Evolutionary conservation across 2,888 invertebrate species (phyloP).

Genomic region (Parnassius glacialis): DNA sequence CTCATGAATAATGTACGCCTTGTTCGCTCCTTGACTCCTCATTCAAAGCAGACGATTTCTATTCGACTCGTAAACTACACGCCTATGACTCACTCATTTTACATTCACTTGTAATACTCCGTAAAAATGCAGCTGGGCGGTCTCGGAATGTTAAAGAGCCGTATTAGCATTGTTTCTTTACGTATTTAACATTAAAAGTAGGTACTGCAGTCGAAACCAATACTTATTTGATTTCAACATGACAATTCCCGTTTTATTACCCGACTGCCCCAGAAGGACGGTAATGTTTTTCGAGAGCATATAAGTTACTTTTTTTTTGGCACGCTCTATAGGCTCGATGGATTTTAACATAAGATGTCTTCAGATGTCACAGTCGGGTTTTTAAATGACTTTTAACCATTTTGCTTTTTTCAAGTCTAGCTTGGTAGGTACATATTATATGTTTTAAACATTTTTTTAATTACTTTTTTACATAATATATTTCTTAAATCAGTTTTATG

Average conservation of each 20-base stretch:
- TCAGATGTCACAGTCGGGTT: too few species aligned
- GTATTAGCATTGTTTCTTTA: constrained; percentile 48
- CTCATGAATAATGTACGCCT: constrained; percentile 77
- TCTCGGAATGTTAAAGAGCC: constrained; percentile 68
- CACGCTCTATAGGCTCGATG: too few species aligned
- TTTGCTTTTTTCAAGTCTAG: too few species aligned
- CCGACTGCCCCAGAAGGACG: too few species aligned
- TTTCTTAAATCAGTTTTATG: too few species aligned
- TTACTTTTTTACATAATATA: background rate
- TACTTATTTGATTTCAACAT: constrained; percentile 7
- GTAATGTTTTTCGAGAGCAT: too few species aligned
- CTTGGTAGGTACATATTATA: background rate
- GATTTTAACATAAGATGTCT: too few species aligned
- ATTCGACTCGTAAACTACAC: constrained; percentile 75
- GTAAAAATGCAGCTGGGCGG: constrained; percentile 71
- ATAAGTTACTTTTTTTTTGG: too few species aligned
- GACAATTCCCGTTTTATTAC: too few species aligned
- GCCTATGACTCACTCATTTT: constrained; percentile 77
- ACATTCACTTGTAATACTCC: constrained; percentile 73
- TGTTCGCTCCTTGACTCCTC: constrained; percentile 76
- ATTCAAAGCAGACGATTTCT: constrained; percentile 79
- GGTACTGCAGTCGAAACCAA: constrained; percentile 10
- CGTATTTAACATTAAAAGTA: constrained; percentile 36
- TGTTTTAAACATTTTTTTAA: constrained; percentile 3
- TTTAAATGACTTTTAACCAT: too few species aligned